Conservation (phyloP, 2,113 vertebrate species). For the Dendrocopos noguchii region DNA sequence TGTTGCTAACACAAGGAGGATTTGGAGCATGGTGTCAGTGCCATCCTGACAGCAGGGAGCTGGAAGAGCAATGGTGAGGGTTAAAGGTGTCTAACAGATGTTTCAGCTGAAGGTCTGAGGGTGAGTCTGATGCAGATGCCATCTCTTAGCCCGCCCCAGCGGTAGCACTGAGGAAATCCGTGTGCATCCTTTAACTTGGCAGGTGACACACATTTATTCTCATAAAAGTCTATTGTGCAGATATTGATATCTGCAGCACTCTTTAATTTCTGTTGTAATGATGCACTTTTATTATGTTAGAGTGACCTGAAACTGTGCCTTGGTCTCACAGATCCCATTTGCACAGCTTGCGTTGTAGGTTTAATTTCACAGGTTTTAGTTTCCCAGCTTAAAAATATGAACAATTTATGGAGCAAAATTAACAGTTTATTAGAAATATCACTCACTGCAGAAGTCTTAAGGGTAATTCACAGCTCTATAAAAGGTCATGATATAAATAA, state of each 20-base stretch:
- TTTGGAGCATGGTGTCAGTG: rapidly evolving
- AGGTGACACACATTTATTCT: conserved; percentile 19
- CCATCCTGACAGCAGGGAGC: background rate
- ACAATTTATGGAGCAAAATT: conserved; percentile 69
- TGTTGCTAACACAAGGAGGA: background rate
- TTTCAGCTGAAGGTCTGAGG: background rate
- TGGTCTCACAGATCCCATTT: conserved; percentile 54
- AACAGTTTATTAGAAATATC: conserved; percentile 74
- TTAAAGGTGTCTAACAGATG: background rate
- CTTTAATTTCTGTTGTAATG: conserved; percentile 48
- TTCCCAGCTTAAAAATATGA: conserved; percentile 69
- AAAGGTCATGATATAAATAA: conserved; percentile 75
- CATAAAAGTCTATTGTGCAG: conserved; percentile 11
- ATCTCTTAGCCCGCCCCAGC: background rate
- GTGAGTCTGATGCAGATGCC: background rate
- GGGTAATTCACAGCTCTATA: conserved; percentile 64
- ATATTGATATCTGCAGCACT: conserved; percentile 32
- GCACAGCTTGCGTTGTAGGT: conserved; percentile 61
- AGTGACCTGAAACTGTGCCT: conserved; percentile 57
- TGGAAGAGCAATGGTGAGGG: rapidly evolving
- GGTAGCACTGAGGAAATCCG: background rate
- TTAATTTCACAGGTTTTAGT: conserved; percentile 84
- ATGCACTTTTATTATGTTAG: conserved; percentile 50
- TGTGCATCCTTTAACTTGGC: conserved; percentile 6
- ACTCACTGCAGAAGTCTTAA: conserved; percentile 68